Conservation (phyloP, 2,797 vertebrate species). For the Enteromius radiatus region DNA sequence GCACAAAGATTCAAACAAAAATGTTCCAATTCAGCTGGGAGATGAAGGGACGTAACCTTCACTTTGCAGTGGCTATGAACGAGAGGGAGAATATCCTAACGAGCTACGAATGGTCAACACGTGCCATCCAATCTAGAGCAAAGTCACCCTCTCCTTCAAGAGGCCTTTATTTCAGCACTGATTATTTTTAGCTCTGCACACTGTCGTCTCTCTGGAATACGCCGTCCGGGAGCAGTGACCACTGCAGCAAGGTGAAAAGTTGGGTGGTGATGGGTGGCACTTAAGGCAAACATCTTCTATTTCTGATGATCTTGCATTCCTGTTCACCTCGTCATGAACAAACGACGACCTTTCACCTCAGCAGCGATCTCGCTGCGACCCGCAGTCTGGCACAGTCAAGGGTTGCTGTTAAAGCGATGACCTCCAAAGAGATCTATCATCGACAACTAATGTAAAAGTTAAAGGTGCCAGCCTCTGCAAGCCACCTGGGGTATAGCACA, state of each 20-base stretch:
- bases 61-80: conserved; percentile 2
- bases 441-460: conserved; percentile 30
- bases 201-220: conserved; percentile 30
- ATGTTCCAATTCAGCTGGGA: conserved; percentile 8
- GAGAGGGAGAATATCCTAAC: conserved; percentile 21
- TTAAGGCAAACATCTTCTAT: neutral
- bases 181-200: conserved; percentile 60
- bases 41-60: conserved; percentile 13
- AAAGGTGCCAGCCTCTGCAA: conserved; percentile 31
- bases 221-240: conserved; percentile 31
- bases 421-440: conserved; percentile 39
- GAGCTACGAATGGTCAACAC: conserved; percentile 41
- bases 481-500: conserved; percentile 16
- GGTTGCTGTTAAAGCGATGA: conserved; percentile 22
- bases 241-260: conserved; percentile 48
- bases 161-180: conserved; percentile 47
- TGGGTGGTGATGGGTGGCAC: conserved; percentile 27
- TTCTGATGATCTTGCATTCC: conserved; percentile 32
- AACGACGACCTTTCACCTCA: conserved; percentile 38
- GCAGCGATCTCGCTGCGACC: neutral
- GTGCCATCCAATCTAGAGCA: conserved; percentile 49
- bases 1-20: conserved; percentile 26
- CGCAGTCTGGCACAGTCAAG: conserved; percentile 35
- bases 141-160: conserved; percentile 60
- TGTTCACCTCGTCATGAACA: conserved; percentile 8